These are phyloP conservation scores for Epinotia ramella DNA, from an alignment of 2,888 invertebrate species.

Conservation along the genomic window DNA sequence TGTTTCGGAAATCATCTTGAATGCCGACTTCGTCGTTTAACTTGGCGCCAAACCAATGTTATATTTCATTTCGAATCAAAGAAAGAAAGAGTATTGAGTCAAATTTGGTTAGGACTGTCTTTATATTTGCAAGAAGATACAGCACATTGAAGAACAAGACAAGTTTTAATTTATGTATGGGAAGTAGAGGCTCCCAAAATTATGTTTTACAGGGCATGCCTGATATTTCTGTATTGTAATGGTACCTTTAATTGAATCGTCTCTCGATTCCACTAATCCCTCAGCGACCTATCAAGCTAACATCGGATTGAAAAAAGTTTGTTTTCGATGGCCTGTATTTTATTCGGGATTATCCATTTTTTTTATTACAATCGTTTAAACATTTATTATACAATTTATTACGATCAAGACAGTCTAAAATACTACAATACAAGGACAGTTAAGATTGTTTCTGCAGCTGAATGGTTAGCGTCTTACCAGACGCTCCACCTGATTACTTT, in stretches of 20 bases:
- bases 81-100: not conserved
- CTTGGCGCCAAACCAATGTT: not conserved
- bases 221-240: too few species aligned
- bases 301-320: not conserved
- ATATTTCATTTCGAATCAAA: not conserved
- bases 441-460: not conserved
- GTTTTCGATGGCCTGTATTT: conserved; percentile 7
- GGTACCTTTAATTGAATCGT: not conserved
- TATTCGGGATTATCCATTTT: conserved; percentile 30
- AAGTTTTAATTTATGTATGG: too few species aligned
- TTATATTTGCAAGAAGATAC: too few species aligned
- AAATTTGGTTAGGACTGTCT: not conserved
- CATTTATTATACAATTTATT: conserved; percentile 23
- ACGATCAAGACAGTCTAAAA: conserved; percentile 3
- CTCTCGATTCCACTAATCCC: not conserved
- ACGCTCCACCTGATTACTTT: too few species aligned
- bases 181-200: too few species aligned
- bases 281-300: not conserved
- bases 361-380: conserved; percentile 17
- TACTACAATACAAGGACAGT: not conserved
- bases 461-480: not conserved
- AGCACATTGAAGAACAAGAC: too few species aligned
- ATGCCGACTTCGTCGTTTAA: not conserved
- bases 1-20: conserved; percentile 6
- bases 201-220: too few species aligned